Conservation (phyloP, 2,888 invertebrate species). For the Drosophila kambysellisi region DNA sequence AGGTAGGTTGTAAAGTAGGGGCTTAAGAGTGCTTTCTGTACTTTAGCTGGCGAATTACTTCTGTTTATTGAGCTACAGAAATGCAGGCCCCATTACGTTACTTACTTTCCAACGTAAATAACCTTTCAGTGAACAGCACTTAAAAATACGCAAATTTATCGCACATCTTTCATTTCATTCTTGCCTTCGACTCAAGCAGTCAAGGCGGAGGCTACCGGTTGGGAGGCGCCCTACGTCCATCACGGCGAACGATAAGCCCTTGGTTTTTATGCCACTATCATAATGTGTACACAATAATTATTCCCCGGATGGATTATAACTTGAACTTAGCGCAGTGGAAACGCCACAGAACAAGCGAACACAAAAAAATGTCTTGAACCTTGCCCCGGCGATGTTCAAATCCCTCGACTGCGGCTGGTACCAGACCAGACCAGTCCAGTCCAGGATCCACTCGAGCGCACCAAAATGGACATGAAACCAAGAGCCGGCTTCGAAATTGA, state of each 20-base stretch:
- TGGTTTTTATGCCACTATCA: conserved; percentile 69
- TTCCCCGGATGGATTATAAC: conserved; percentile 78
- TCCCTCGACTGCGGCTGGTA: conserved; percentile 39
- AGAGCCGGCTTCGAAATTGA: conserved; percentile 37
- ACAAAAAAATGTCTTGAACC: conserved; percentile 60
- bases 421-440: neutral
- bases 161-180: conserved; percentile 53
- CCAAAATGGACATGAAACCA: conserved; percentile 58
- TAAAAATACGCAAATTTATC: conserved; percentile 65
- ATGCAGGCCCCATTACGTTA: conserved; percentile 19
- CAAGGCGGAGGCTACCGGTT: neutral
- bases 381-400: conserved; percentile 50
- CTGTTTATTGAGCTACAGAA: conserved; percentile 33
- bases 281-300: conserved; percentile 81
- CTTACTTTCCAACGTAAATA: conserved; percentile 52
- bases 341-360: conserved; percentile 43
- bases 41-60: conserved; percentile 28
- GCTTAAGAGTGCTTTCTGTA: conserved; percentile 21
- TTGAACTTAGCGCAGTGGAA: conserved; percentile 64
- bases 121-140: conserved; percentile 54
- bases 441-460: conserved; percentile 54
- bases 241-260: conserved; percentile 66
- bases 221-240: conserved; percentile 50
- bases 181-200: conserved; percentile 26
- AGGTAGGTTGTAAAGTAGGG: conserved; percentile 27